Conservation (phyloP, 2,888 invertebrate genomes). For the Ceratothoa steindachneri region DNA sequence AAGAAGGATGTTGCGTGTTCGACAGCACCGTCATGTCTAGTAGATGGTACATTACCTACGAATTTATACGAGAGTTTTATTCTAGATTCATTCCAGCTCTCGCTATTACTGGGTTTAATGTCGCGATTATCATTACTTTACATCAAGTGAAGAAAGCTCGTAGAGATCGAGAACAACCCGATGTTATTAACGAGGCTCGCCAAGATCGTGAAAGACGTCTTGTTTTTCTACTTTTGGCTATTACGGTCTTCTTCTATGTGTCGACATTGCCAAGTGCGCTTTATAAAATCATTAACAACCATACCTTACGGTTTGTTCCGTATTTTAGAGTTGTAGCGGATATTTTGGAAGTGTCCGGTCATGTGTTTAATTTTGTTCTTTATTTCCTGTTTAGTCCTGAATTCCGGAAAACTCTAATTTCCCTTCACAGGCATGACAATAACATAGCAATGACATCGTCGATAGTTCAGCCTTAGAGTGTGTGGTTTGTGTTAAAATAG, state of each 20-base stretch:
- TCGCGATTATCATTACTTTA: conserved; percentile 36
- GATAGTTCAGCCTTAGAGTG: neutral
- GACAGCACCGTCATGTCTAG: conserved; percentile 22
- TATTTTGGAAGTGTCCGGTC: conserved; percentile 43
- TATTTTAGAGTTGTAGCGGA: conserved; percentile 41
- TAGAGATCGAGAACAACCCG: neutral
- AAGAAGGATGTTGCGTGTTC: conserved; percentile 32
- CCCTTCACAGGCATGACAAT: conserved; percentile 7
- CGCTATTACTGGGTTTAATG: conserved; percentile 39
- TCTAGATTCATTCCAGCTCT: conserved; percentile 42
- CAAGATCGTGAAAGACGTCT: conserved; percentile 40
- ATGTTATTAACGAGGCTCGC: conserved; percentile 36
- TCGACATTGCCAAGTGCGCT: conserved; percentile 44
- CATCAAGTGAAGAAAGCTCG: conserved; percentile 24
- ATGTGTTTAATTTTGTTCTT: conserved; percentile 44
- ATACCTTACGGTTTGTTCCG: conserved; percentile 9
- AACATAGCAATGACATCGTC: conserved; percentile 3
- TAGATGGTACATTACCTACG: conserved; percentile 40
- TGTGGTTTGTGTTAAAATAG: neutral
- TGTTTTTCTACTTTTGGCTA: conserved; percentile 38
- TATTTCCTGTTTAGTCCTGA: conserved; percentile 46
- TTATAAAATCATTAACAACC: conserved; percentile 37
- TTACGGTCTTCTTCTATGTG: conserved; percentile 45
- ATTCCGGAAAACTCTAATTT: conserved; percentile 31
- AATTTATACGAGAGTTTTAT: conserved; percentile 41